Base-by-base conservation (phyloP, 1,140 invertebrate species). In the Drosophila mojavensis region DNA sequence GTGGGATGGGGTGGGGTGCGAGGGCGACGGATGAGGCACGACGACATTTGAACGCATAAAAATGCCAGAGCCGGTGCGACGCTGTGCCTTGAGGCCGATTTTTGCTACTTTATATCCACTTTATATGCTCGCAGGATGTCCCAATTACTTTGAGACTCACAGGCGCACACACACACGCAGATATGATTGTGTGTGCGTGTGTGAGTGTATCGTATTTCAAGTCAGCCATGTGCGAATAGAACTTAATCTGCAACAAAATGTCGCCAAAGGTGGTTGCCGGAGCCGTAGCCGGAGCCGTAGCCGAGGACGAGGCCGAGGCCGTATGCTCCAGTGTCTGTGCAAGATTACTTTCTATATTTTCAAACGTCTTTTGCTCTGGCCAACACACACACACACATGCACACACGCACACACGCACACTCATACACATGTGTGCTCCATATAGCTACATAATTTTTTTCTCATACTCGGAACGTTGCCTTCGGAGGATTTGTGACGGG, bases 241-340 rank as follows among this genome's bases (percentile, higher is more conserved):
- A 91, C 90, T 91, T 91, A 91, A 91, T 91, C 90, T 91, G 83
- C 90, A 91, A 91, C 90, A 91, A 91, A 91, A 91, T 91, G 90
- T 91, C 90, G 82, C 90, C 90, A 89, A 85, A 89, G 84, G 84
- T 89, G 84, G 84, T 84, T 84, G 85, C 68, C 59, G 17, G 17
- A 17, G 17, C 17, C 17, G 17, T 17, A 17, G 17, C 17, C 17
- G 17, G 17, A 17, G 17, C 17, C 17, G 17, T 17, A 17, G 17
- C 17, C 17, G 17, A 17, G 17, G 17, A 17, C 17, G 17, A 67
- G 56, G 20, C 39, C 59, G 41, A 59, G 43, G 15, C 47, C 45
- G 51, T 58, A 53, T 76, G 50, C 45, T 51, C 47, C 53, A 48
- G 55, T 71, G 56, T 69, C 76, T 70, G 51, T 61, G 80, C 64